phyloP scores from a whole-genome alignment of 2,113 vertebrate species.

The Panurus biarmicus region DNA sequence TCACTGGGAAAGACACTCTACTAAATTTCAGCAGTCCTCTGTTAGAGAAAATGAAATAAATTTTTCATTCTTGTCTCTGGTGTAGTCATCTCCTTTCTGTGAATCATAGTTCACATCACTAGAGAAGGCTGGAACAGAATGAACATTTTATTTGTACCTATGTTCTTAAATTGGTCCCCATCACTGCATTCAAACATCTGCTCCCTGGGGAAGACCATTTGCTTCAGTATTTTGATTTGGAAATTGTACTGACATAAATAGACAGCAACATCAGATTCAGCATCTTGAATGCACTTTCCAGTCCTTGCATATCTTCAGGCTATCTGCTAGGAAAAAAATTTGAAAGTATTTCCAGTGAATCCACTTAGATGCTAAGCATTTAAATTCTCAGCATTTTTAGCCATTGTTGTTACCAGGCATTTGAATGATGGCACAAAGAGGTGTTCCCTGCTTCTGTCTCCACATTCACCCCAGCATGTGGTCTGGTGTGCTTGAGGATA shows the following conservation, averaged over 20 bases:
- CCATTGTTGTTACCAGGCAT: neutral
- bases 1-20: neutral
- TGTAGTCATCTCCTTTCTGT: neutral
- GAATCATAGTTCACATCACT: neutral
- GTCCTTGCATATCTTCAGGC: constrained; percentile 28
- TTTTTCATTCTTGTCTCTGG: neutral
- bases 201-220: constrained; percentile 13
- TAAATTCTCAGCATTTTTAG: constrained; percentile 1
- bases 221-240: constrained; percentile 14
- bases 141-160: neutral
- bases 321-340: neutral
- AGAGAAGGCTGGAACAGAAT: neutral
- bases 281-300: neutral
- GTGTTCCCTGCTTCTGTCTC: neutral
- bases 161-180: neutral
- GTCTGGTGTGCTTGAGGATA: neutral
- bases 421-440: neutral
- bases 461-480: neutral
- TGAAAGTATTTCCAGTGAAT: constrained; percentile 7
- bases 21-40: neutral
- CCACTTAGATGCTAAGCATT: neutral
- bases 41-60: neutral
- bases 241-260: constrained; percentile 6
- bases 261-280: neutral
- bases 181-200: neutral